Percentiles rank a stretch among this genome's conserved stretches.
phyloP scores from a whole-genome alignment of 1,140 invertebrate species.

The Drosophila arizonae region DNA sequence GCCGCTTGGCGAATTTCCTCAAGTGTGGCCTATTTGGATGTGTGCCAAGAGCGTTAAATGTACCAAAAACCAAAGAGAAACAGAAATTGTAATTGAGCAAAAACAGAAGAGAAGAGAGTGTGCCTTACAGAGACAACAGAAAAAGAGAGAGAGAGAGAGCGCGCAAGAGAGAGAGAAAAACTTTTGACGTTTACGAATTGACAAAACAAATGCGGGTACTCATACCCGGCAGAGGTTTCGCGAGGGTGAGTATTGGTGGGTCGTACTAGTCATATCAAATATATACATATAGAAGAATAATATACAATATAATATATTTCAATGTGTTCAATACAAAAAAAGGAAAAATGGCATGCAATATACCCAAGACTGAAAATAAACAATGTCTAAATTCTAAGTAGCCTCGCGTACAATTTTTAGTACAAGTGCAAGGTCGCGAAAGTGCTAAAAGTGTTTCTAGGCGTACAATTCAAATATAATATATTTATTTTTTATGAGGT shows the following conservation, averaged over 20 bases:
- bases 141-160: conserved; percentile 6
- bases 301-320: background rate
- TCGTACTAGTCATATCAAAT: conserved; percentile 24
- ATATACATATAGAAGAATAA: background rate
- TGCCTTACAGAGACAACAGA: background rate
- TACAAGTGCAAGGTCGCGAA: background rate
- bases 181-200: conserved; percentile 47
- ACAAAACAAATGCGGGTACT: conserved; percentile 50
- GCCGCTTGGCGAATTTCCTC: conserved; percentile 91
- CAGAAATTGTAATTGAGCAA: background rate
- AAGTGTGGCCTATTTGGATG: conserved; percentile 68
- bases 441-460: conserved; percentile 2
- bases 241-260: conserved; percentile 4
- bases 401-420: conserved; percentile 5
- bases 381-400: background rate
- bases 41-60: background rate
- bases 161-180: conserved; percentile 2
- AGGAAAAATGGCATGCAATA: background rate
- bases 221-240: conserved; percentile 20
- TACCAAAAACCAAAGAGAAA: background rate
- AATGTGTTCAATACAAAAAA: background rate
- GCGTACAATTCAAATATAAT: background rate
- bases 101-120: conserved; percentile 15
- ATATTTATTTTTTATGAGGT: background rate
- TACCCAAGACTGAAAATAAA: background rate